phyloP scores from a whole-genome alignment of 2,797 vertebrate species.

The Bufotes viridis region DNA sequence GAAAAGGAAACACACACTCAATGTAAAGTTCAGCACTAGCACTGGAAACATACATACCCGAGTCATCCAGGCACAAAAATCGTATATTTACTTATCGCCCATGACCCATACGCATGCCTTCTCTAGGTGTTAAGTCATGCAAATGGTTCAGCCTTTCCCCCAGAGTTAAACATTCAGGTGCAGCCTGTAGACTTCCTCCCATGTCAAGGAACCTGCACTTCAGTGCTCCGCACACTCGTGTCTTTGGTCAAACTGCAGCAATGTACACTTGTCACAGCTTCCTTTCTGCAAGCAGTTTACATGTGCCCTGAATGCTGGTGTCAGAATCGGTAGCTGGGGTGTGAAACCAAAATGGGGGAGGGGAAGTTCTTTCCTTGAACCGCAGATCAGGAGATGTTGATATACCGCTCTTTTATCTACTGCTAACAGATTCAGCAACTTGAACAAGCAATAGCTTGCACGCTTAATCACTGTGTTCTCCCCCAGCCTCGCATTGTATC shows the following conservation, averaged over 20 bases:
- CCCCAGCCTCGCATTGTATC: background rate
- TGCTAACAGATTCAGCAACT: slow-evolving; percentile 55
- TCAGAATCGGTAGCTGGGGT: slow-evolving; percentile 42
- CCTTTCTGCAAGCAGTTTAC: slow-evolving; percentile 34
- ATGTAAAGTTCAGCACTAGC: no score
- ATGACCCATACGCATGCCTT: background rate
- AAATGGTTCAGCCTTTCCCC: background rate
- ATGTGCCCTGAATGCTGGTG: slow-evolving; percentile 43
- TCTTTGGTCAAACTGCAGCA: slow-evolving; percentile 23
- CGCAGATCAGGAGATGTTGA: slow-evolving; percentile 55
- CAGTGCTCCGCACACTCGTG: background rate
- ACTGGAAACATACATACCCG: background rate
- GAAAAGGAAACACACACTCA: background rate
- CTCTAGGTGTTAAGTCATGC: background rate
- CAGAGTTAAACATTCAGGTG: slow-evolving; percentile 11
- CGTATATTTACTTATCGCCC: background rate
- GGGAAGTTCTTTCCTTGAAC: slow-evolving; percentile 39
- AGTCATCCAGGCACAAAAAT: background rate
- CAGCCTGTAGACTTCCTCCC: slow-evolving; percentile 27
- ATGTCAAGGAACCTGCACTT: background rate
- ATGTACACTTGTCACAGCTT: slow-evolving; percentile 10
- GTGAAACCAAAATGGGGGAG: background rate
- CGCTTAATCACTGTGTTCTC: background rate
- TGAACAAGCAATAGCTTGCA: background rate
- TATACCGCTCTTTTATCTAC: slow-evolving; percentile 63